phyloP scores from a whole-genome alignment of 2,797 vertebrate genomes.

The Gymnothorax reevesii region DNA sequence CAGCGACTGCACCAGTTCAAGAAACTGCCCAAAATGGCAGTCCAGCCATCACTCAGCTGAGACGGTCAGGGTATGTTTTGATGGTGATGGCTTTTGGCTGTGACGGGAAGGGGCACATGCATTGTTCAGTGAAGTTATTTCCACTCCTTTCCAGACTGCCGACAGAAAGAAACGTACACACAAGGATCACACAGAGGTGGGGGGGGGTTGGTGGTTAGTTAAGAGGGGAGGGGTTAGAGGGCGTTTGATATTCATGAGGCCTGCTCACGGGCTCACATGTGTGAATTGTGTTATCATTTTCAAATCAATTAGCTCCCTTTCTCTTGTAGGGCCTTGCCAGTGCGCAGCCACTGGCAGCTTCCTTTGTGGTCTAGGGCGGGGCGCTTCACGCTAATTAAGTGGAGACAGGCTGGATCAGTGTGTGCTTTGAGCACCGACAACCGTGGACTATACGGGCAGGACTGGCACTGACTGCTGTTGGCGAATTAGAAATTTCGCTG shows the following conservation, averaged over 20 bases:
- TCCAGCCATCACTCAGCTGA: conserved; percentile 38
- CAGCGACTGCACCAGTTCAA: conserved; percentile 2
- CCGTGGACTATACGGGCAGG: background rate
- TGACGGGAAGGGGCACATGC: background rate
- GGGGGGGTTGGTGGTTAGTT: background rate
- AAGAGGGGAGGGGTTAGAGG: conserved; percentile 38
- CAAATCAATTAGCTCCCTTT: conserved; percentile 23
- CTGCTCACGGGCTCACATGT: background rate
- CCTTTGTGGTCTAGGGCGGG: conserved; percentile 70
- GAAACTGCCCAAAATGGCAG: conserved; percentile 53
- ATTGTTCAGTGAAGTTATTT: background rate
- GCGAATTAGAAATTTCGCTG: background rate
- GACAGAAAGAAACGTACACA: conserved; percentile 43
- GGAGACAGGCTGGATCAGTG: conserved; percentile 83
- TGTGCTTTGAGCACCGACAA: conserved; percentile 47
- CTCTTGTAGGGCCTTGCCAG: conserved; percentile 45
- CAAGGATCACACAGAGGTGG: background rate
- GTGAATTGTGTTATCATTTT: conserved; percentile 25
- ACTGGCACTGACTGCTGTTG: background rate
- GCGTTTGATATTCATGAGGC: conserved; percentile 27
- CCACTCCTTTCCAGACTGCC: background rate
- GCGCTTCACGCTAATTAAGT: conserved; percentile 84
- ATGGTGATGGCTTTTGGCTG: conserved; percentile 3
- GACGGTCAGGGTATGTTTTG: background rate
- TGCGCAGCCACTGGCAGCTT: conserved; percentile 65